Evolutionary conservation across 2,888 invertebrate genomes (phyloP).

Genomic region (Criorhina ranunculi): DNA sequence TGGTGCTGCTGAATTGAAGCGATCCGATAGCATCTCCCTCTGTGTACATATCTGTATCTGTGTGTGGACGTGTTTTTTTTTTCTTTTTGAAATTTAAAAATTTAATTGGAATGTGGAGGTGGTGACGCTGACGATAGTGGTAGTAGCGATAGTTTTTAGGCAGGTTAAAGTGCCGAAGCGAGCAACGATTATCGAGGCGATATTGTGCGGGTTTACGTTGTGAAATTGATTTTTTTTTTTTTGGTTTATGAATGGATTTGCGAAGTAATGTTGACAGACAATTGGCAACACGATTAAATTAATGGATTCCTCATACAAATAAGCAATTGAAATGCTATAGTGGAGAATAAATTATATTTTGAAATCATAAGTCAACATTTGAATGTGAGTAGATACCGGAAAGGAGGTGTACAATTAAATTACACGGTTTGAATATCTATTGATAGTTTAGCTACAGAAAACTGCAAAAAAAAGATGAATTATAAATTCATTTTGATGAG

Average conservation of each 20-base stretch:
- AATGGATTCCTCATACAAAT: slow-evolving; percentile 31
- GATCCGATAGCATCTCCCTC: slow-evolving; percentile 61
- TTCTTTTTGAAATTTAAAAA: slow-evolving; percentile 54
- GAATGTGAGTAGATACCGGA: not conserved
- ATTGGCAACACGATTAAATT: slow-evolving; percentile 57
- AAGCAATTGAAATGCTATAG: slow-evolving; percentile 18
- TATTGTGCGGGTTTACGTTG: slow-evolving; percentile 45
- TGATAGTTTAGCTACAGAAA: too few species aligned
- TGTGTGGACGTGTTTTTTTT: slow-evolving; percentile 38
- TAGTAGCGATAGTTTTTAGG: slow-evolving; percentile 7
- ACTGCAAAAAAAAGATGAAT: too few species aligned
- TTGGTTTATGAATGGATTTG: slow-evolving; percentile 65
- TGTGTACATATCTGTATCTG: slow-evolving; percentile 12
- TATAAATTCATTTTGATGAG: too few species aligned
- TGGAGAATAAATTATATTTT: slow-evolving; percentile 11
- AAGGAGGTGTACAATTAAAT: not conserved
- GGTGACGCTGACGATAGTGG: too few species aligned
- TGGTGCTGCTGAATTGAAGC: slow-evolving; percentile 71
- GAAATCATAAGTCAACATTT: not conserved
- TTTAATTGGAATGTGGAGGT: slow-evolving; percentile 71
- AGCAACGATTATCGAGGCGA: slow-evolving; percentile 24
- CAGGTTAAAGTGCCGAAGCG: slow-evolving; percentile 6
- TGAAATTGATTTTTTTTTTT: slow-evolving; percentile 31
- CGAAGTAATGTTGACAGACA: slow-evolving; percentile 60
- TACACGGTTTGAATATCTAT: too few species aligned